Conservation (phyloP, 2,797 vertebrate species). For the Danio albolineatus region DNA sequence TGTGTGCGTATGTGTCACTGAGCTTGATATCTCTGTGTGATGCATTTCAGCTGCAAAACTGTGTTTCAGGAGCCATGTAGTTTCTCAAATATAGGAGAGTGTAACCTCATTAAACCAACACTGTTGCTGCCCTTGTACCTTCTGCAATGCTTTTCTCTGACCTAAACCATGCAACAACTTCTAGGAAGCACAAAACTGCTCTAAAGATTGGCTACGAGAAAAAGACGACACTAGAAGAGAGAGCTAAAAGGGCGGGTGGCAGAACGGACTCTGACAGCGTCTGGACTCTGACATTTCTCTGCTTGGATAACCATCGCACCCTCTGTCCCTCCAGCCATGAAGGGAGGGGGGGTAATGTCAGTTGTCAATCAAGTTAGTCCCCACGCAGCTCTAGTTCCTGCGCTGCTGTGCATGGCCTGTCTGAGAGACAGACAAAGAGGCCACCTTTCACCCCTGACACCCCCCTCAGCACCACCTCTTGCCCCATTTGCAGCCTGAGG, state of each 20-base stretch:
- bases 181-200: slow-evolving; percentile 24
- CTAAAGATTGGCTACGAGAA: slow-evolving; percentile 1
- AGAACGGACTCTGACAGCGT: slow-evolving; percentile 48
- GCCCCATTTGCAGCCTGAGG: slow-evolving; percentile 52
- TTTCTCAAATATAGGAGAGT: slow-evolving; percentile 43
- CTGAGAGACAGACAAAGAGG: slow-evolving; percentile 62
- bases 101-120: slow-evolving; percentile 54
- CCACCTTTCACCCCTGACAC: slow-evolving; percentile 53
- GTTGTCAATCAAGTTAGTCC: slow-evolving; percentile 79
- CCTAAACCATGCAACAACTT: neutral
- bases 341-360: slow-evolving; percentile 82
- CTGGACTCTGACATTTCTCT: slow-evolving; percentile 84
- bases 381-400: slow-evolving; percentile 51
- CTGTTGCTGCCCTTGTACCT: slow-evolving; percentile 19
- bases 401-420: slow-evolving; percentile 35
- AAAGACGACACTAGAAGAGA: neutral
- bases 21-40: slow-evolving; percentile 59
- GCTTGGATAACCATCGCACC: slow-evolving; percentile 83
- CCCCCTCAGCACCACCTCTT: slow-evolving; percentile 52
- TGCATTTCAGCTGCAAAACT: slow-evolving; percentile 53
- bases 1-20: slow-evolving; percentile 46
- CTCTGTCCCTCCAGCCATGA: slow-evolving; percentile 74
- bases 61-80: slow-evolving; percentile 46
- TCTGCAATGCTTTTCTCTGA: slow-evolving; percentile 11
- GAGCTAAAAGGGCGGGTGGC: slow-evolving; percentile 26